Evolutionary conservation across 2,888 invertebrate species (phyloP), one percentile per base, ranked within the genome.

Genomic region (Amorpha juglandis): DNA sequence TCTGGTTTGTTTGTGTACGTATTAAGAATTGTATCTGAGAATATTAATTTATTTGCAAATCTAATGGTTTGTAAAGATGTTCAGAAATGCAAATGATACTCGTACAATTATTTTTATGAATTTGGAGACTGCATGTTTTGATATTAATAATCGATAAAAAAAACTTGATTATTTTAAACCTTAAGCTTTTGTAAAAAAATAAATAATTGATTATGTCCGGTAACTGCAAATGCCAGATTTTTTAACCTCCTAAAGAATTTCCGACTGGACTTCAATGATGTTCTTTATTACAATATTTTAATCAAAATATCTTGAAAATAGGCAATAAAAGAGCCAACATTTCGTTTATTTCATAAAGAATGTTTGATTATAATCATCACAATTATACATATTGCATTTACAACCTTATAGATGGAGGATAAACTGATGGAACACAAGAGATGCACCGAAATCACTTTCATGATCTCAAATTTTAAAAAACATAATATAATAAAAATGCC

Each of bases 1-100:
- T 77, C 84, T 81, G 83, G 71, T 76, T 78, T 71, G 16, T 9
- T 33, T 48, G 48, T 52, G 27, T 21, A 8, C n/a, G 12, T 47
- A 64, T 47, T n/a, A 45, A 45, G 45, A 45, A 45, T 14, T 47
- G 51, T 42, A 45, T n/a, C 21, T 51, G 50, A 48, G 12, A 12
- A 35, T 14, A 19, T n/a, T n/a, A 21, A 6, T 4, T 38, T 51
- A 52, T 42, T 42, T 52, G 52, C 19, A 50, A 63, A 21, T 42
- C 21, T 42, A 45, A n/a, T 63, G 7, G 47, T 21, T 8, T 42
- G 6, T 63, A 45, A 52, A 21, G n/a, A 35, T 16, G 2, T 19
- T 16, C 11, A 8, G 50, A 19, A 50, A 50, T 50, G 50, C 11
- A 9, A 50, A 19, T 19, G 9, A 19, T 50, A 19, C 8, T 27